phyloP scores from a whole-genome alignment of 1,140 invertebrate species.

The Ladona fulva region DNA sequence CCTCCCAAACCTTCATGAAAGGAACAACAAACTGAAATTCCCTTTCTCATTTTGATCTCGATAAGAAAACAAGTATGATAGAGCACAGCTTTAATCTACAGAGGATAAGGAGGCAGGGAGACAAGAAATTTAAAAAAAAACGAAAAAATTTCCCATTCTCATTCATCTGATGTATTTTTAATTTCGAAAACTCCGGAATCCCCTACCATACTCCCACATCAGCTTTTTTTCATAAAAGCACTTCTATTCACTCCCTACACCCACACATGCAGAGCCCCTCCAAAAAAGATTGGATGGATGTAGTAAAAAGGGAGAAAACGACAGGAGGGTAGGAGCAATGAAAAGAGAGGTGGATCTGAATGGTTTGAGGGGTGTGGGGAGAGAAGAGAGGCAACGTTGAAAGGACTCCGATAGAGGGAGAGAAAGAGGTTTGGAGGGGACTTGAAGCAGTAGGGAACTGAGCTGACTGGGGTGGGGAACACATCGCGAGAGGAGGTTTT shows the following conservation, averaged over 20 bases:
- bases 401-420: background rate
- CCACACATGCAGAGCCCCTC: background rate
- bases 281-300: background rate
- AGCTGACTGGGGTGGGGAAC: background rate
- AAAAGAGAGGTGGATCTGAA: background rate
- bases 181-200: background rate
- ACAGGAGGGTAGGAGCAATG: background rate
- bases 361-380: background rate
- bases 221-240: background rate
- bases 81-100: too few relatives aligned
- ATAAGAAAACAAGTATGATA: too few relatives aligned
- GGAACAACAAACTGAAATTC: too few relatives aligned
- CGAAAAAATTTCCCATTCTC: background rate
- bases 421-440: too few relatives aligned
- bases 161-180: constrained; percentile 8
- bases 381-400: background rate
- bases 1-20: too few relatives aligned
- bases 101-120: too few relatives aligned
- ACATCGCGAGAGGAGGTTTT: background rate
- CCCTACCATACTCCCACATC: background rate
- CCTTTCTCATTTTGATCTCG: too few relatives aligned
- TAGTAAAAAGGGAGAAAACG: background rate
- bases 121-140: background rate
- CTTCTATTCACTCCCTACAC: background rate
- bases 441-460: background rate